Evolutionary conservation across 1,140 invertebrate species (phyloP), one percentile per base, ranked within the genome.

Genomic region (Palaemon carinicauda): DNA sequence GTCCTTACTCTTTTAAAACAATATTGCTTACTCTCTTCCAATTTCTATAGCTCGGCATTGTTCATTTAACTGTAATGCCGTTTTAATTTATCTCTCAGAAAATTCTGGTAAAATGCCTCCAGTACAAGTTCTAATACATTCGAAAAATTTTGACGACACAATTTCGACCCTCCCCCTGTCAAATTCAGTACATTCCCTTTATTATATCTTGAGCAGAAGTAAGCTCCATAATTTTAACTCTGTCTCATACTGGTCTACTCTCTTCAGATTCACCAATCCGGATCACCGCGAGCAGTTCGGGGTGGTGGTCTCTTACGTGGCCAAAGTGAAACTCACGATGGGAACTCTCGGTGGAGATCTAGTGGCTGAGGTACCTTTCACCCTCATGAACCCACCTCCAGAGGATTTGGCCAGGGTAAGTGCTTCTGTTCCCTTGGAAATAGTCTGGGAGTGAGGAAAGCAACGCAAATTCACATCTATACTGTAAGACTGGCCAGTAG

Each of bases 271-370:
- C 80, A 93, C 95, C 71, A 95, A 95, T 87, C 94, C 95, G 14
- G 96, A 97, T 90, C 94, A 96, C 80, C 93, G 95, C 50, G 96
- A 97, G 91, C 94, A 95, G 12, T 97, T 97, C 91, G 96, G 96
- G 31, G 97, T 97, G 85, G 94, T 97, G 86, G 96, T 98, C 3
- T 96, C 96, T 1, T 98, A 98, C 92, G 94, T 95, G 41, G 95
- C 96, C 9, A 99, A 98, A 92, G 97, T 99, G 9, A 98, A 98
- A 92, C 93, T 99, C 12, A 98, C 97, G 90, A 92, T 99, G 87
- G 97, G 98, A 27, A 97, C 97, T 74, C 93, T 99, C 33, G 96
- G 96, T 50, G 98, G 98, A 17, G 98, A 99, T 92, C 92, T 99
- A 14, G 94, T 95, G 19, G 98, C 98, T 3, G 98, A 99, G 92